Evolutionary conservation across 2,888 invertebrate genomes (phyloP).

Genomic region (Epistrophe grossulariae): DNA sequence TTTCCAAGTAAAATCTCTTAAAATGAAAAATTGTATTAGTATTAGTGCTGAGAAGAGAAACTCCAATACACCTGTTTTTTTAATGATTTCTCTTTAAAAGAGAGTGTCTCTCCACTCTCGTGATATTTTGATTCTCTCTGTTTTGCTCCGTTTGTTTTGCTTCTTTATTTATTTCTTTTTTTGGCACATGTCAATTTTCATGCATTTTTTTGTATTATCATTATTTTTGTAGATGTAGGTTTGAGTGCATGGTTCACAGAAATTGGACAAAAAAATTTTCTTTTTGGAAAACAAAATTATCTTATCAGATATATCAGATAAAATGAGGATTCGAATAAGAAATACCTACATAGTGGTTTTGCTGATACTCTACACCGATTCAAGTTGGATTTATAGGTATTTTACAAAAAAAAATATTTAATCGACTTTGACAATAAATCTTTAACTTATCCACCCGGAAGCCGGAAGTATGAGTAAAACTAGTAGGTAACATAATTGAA

Average conservation of each 20-base stretch:
- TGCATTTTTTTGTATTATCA: constrained; percentile 32
- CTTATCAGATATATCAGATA: too few relatives aligned
- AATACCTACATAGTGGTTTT: constrained; percentile 27
- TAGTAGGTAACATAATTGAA: constrained; percentile 15
- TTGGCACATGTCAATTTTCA: constrained; percentile 68
- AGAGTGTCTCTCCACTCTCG: neutral
- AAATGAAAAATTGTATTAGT: constrained; percentile 10
- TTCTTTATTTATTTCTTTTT: constrained; percentile 43
- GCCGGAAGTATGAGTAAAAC: neutral
- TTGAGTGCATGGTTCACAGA: neutral
- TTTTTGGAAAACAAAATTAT: neutral
- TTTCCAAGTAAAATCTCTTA: constrained; percentile 17
- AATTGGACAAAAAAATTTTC: neutral
- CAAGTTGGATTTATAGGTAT: constrained; percentile 23
- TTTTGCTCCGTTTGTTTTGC: constrained; percentile 69
- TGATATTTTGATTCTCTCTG: constrained; percentile 32
- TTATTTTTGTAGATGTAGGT: neutral
- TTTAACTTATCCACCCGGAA: constrained; percentile 38
- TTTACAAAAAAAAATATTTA: neutral
- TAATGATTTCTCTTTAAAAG: constrained; percentile 53
- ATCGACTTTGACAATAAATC: neutral
- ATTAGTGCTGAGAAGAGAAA: constrained; percentile 51
- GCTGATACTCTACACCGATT: neutral
- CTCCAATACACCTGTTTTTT: constrained; percentile 72
- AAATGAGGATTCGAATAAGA: constrained; percentile 44